Percentiles rank a stretch among this genome's conserved stretches.
Conservation (phyloP, 2,888 invertebrate species). For the Itoplectis maculator region DNA sequence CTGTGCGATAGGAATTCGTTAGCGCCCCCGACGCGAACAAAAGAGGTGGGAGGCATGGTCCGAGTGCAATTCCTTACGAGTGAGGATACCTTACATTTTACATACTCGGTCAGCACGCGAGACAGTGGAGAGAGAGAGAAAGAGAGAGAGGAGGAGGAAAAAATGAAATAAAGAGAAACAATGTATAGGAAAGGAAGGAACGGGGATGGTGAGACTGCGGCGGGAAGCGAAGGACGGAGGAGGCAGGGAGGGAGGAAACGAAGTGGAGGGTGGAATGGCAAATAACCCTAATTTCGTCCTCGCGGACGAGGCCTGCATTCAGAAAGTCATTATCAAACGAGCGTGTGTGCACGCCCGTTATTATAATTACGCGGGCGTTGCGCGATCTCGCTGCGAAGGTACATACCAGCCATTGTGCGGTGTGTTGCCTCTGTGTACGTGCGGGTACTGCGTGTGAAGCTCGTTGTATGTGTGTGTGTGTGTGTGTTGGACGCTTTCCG, state of each 20-base stretch:
- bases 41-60: slow-evolving; percentile 27
- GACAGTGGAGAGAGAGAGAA: slow-evolving; percentile 61
- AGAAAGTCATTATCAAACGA: slow-evolving; percentile 81
- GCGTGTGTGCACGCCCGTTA: slow-evolving; percentile 71
- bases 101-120: slow-evolving; percentile 59
- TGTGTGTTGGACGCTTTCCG: slow-evolving; percentile 7
- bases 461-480: not conserved
- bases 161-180: slow-evolving; percentile 41
- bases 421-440: slow-evolving; percentile 5
- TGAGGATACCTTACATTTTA: no score
- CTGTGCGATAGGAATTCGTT: slow-evolving; percentile 41
- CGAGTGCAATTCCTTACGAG: not conserved
- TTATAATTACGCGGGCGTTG: slow-evolving; percentile 79
- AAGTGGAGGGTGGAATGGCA: slow-evolving; percentile 73
- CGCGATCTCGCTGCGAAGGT: slow-evolving; percentile 49
- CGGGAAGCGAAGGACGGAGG: not conserved
- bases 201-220: slow-evolving; percentile 51
- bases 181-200: slow-evolving; percentile 58
- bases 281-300: slow-evolving; percentile 82
- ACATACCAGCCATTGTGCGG: no score
- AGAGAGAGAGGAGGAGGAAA: slow-evolving; percentile 63
- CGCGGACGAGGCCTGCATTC: slow-evolving; percentile 77
- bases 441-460: not conserved
- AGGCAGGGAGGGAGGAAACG: slow-evolving; percentile 58
- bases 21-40: slow-evolving; percentile 33